phyloP scores from a whole-genome alignment of 2,888 invertebrate species.

The Erebia ligea region DNA sequence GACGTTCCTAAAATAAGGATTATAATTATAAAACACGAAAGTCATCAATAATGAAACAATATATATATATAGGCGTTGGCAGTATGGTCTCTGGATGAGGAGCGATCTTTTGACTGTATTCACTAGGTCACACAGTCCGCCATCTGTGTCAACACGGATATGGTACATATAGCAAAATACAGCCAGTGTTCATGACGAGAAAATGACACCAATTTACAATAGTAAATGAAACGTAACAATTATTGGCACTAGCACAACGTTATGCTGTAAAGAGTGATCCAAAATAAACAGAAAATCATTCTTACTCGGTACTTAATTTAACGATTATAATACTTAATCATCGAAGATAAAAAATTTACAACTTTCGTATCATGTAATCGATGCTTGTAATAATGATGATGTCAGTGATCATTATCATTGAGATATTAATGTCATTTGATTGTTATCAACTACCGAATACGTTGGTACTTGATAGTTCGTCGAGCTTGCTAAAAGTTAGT shows the following conservation, averaged over 20 bases:
- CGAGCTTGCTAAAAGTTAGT: too few species aligned
- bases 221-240: constrained; percentile 2
- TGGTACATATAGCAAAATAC: neutral
- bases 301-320: neutral
- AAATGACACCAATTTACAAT: neutral
- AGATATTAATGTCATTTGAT: neutral
- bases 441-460: neutral
- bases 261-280: neutral
- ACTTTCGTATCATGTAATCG: constrained; percentile 4
- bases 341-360: neutral
- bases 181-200: neutral
- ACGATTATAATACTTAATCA: neutral
- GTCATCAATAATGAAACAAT: too few species aligned
- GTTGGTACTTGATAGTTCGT: neutral
- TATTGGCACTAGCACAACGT: constrained; percentile 4
- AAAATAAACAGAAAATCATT: neutral
- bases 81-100: neutral
- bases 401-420: constrained; percentile 9
- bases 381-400: constrained; percentile 9
- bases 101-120: neutral
- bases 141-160: neutral
- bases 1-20: too few species aligned
- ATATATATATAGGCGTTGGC: neutral
- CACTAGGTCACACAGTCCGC: neutral
- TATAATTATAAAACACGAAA: too few species aligned